Base-by-base conservation (phyloP, 1,140 invertebrate species). In the Bacillus rossius region DNA sequence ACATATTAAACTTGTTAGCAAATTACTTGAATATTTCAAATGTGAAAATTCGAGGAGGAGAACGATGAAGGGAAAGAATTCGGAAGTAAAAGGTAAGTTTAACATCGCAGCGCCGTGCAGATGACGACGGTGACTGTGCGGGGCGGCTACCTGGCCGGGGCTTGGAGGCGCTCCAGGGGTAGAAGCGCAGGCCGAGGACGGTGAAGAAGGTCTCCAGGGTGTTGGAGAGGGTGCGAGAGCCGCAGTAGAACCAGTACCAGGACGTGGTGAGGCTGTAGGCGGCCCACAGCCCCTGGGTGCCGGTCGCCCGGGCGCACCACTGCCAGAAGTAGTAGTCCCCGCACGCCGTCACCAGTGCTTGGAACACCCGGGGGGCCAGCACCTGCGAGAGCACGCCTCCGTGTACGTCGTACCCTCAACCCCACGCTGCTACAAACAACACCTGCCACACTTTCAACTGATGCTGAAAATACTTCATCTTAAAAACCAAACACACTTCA, bases 231-330 rank as follows among this genome's bases (percentile, higher is more conserved):
- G 93, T 96, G 38, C 94, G 77, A 1, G 90, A 86, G 0, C 84
- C 84, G 45, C 87, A 92, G 71, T 93, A 97, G 67, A 92, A 89
- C 80, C 90, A 89, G 69, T 94, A 97, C 88, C 91, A 96, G 50
- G 86, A 87, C 0, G 83, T 81, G 0, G 82, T 67, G 19, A 88
- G 76, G 10, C 80, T 71, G 60, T 85, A 84, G 1, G 86, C 56
- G 0, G 83, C 81, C 81, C 83, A 84, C 71, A 86, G 86, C 10
- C 77, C 81, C 20, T 73, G n/a, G 10, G 40, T 77, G 2, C 80
- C 80, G 0, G 80, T 83, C 84, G 85, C 88, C 51, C 82, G 71
- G 59, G 83, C 20, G 16, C 53, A 40, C 48, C 42, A 62, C 19
- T 52, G n/a, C 42, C 52, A 89, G 65, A 90, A 88, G 47, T 79